These are phyloP conservation scores for Apamea sordens DNA, from an alignment of 2,888 invertebrate genomes.

Conservation along the genomic window DNA sequence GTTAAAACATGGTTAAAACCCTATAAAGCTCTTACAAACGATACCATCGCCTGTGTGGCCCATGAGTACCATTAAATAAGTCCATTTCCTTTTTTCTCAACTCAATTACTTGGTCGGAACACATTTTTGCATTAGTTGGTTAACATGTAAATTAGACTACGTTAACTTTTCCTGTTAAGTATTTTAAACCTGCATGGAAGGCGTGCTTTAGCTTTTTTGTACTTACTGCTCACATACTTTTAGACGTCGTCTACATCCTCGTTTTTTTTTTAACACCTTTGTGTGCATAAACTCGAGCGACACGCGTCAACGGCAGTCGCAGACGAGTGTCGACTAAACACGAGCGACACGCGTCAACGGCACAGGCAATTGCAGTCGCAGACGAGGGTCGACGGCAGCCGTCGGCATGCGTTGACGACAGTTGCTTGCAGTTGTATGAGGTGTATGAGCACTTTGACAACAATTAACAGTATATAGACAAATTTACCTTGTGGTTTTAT, in stretches of 20 bases:
- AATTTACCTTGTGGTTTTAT: not conserved
- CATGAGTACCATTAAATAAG: constrained; percentile 48
- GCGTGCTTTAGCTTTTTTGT: not conserved
- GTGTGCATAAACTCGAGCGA: not conserved
- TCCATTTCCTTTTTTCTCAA: constrained; percentile 46
- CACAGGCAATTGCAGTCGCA: not conserved
- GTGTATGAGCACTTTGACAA: not conserved
- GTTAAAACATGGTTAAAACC: constrained; percentile 12
- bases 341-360: not conserved
- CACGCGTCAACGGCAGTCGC: not conserved
- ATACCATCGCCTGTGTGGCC: constrained; percentile 23
- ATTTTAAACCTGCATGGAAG: constrained; percentile 17
- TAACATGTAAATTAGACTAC: constrained; percentile 49
- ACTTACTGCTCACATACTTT: not conserved
- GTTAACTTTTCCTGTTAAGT: constrained; percentile 35
- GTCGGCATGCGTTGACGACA: not conserved
- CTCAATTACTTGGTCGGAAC: constrained; percentile 44
- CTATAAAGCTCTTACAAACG: constrained; percentile 28
- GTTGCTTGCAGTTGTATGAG: no score
- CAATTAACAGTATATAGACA: not conserved
- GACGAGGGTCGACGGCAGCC: no score
- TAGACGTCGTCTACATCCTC: not conserved
- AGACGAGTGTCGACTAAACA: not conserved
- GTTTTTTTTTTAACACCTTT: not conserved
- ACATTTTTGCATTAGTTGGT: constrained; percentile 49